These are phyloP conservation scores for Lamproptera curius DNA, from an alignment of 2,888 invertebrate genomes.

Conservation along the genomic window DNA sequence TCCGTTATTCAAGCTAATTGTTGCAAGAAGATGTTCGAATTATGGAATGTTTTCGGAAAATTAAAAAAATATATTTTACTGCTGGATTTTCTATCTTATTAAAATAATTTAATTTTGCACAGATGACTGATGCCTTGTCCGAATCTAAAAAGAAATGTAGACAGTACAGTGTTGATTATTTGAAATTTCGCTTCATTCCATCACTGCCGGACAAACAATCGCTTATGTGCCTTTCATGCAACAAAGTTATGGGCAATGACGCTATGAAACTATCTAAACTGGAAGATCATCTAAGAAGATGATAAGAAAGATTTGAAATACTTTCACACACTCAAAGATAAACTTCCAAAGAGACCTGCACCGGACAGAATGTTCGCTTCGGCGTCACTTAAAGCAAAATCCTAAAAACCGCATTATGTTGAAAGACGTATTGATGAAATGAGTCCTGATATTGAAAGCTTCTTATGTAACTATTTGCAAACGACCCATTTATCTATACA, in stretches of 20 bases:
- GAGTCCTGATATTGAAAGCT: conserved; percentile 25
- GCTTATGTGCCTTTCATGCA: conserved; percentile 25
- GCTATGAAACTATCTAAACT: conserved; percentile 23
- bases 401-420: conserved; percentile 25
- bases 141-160: conserved; percentile 22
- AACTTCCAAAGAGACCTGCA: conserved; percentile 22
- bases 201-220: conserved; percentile 21
- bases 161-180: conserved; percentile 25
- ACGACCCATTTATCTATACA: conserved; percentile 28
- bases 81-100: background rate
- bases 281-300: conserved; percentile 21
- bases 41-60: background rate
- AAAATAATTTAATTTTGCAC: conserved; percentile 1
- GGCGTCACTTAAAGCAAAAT: conserved; percentile 25
- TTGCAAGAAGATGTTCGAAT: background rate
- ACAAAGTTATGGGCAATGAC: conserved; percentile 24
- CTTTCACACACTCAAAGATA: conserved; percentile 20
- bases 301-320: conserved; percentile 22
- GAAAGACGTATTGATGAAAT: conserved; percentile 36
- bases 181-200: conserved; percentile 24
- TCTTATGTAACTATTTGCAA: conserved; percentile 20
- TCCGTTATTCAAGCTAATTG: background rate
- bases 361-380: conserved; percentile 22
- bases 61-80: background rate
- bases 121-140: conserved; percentile 19